Evolutionary conservation across 2,888 invertebrate species (phyloP).

Genomic region (Automeris io): DNA sequence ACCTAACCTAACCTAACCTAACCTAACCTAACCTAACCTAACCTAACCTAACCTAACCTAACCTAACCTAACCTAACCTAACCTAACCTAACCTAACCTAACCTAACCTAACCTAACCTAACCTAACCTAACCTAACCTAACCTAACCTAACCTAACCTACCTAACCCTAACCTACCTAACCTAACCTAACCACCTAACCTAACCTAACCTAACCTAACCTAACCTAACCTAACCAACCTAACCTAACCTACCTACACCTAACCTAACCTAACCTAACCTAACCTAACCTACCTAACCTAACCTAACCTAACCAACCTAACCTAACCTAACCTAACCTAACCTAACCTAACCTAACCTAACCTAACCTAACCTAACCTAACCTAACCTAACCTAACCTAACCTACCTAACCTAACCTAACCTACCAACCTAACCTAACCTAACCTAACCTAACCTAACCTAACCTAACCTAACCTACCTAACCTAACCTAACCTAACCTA

Average conservation of each 20-base stretch:
- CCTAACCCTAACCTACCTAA: too few species aligned
- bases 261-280: slow-evolving; percentile 17
- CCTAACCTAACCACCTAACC: slow-evolving; percentile 17
- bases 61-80: slow-evolving; percentile 10
- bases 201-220: slow-evolving; percentile 17
- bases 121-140: background rate
- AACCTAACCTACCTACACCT: slow-evolving; percentile 17
- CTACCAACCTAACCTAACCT: slow-evolving; percentile 9
- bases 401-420: slow-evolving; percentile 17
- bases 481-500: background rate
- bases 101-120: slow-evolving; percentile 6
- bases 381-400: slow-evolving; percentile 21
- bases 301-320: slow-evolving; percentile 12
- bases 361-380: slow-evolving; percentile 22
- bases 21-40: slow-evolving; percentile 10
- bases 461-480: slow-evolving; percentile 12
- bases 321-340: slow-evolving; percentile 10
- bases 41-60: slow-evolving; percentile 8
- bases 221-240: slow-evolving; percentile 16
- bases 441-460: slow-evolving; percentile 13
- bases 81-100: slow-evolving; percentile 9
- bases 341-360: slow-evolving; percentile 18
- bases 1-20: slow-evolving; percentile 10
- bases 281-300: slow-evolving; percentile 16
- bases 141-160: slow-evolving; percentile 10